A percentile compares a stretch with the other conserved stretches of the same genome.
phyloP scores from a whole-genome alignment of 2,113 vertebrate species.

The Nothobranchius kuhntae region DNA sequence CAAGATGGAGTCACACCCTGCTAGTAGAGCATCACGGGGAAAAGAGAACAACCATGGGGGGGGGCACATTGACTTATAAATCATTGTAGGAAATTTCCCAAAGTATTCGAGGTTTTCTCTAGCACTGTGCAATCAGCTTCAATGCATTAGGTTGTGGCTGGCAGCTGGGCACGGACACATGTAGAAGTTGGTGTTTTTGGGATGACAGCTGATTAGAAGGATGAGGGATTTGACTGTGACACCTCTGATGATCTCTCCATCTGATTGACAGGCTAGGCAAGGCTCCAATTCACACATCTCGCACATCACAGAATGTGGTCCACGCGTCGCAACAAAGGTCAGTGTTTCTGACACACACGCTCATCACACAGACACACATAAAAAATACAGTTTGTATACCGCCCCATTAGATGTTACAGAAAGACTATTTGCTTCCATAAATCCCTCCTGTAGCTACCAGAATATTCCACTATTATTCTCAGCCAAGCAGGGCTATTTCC shows the following conservation, averaged over 20 bases:
- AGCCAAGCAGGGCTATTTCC: conserved; percentile 68
- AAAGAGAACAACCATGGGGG: conserved; percentile 5
- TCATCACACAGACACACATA: conserved; percentile 33
- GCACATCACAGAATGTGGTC: conserved; percentile 42
- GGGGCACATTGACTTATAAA: conserved; percentile 5
- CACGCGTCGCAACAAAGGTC: conserved; percentile 49
- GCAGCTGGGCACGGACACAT: conserved; percentile 38
- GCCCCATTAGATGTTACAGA: conserved; percentile 39
- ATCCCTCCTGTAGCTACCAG: conserved; percentile 61
- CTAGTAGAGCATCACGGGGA: conserved; percentile 15
- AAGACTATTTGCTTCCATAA: conserved; percentile 60
- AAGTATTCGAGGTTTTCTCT: conserved; percentile 12
- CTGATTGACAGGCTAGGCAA: conserved; percentile 67
- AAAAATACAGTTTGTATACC: conserved; percentile 13
- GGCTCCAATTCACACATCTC: conserved; percentile 67
- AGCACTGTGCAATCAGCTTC: conserved; percentile 20
- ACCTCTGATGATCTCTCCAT: conserved; percentile 69
- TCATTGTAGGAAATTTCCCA: conserved; percentile 8
- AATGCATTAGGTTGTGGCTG: conserved; percentile 30
- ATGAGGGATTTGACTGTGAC: conserved; percentile 57
- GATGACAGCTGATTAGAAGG: conserved; percentile 66
- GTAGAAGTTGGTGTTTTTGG: conserved; percentile 39
- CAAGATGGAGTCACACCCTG: conserved; percentile 45
- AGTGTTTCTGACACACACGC: conserved; percentile 41
- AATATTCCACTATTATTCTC: conserved; percentile 66